phyloP scores from a whole-genome alignment of 2,113 vertebrate species.

The Brachypteracias leptosomus region DNA sequence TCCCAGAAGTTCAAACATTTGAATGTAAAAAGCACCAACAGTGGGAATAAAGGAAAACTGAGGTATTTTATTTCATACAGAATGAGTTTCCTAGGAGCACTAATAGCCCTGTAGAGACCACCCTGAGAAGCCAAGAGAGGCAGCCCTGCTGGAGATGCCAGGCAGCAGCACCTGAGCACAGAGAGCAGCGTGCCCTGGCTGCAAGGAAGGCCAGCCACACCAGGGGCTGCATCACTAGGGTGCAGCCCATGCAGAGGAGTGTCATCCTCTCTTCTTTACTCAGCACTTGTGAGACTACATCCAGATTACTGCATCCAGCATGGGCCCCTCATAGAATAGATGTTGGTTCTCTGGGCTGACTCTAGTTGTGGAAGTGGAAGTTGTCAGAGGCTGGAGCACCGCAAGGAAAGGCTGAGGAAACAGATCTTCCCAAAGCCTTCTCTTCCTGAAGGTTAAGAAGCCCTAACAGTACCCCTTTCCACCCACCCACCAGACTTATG shows the following conservation, averaged over 20 bases:
- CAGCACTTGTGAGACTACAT: neutral
- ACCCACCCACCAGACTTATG: neutral
- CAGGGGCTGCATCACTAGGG: neutral
- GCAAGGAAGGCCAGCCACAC: neutral
- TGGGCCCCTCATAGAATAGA: neutral
- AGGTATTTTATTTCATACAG: neutral
- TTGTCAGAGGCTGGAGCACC: neutral
- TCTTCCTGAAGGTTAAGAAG: too few relatives aligned
- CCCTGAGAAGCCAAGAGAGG: neutral
- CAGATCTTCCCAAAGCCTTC: too few relatives aligned
- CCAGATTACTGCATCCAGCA: neutral
- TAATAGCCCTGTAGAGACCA: neutral
- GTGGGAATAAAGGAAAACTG: neutral
- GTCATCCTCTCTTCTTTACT: neutral
- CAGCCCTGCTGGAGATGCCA: neutral
- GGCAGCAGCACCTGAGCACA: neutral
- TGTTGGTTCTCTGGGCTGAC: neutral
- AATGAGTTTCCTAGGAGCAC: neutral
- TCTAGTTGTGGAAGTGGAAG: neutral
- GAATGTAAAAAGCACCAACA: neutral
- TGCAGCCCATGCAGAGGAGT: accelerated
- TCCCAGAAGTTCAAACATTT: neutral
- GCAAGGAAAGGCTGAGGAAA: neutral
- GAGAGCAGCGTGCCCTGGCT: accelerated
- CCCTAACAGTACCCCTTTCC: neutral